phyloP scores from a whole-genome alignment of 2,797 vertebrate genomes.

The Tenualosa thibaudeaui region DNA sequence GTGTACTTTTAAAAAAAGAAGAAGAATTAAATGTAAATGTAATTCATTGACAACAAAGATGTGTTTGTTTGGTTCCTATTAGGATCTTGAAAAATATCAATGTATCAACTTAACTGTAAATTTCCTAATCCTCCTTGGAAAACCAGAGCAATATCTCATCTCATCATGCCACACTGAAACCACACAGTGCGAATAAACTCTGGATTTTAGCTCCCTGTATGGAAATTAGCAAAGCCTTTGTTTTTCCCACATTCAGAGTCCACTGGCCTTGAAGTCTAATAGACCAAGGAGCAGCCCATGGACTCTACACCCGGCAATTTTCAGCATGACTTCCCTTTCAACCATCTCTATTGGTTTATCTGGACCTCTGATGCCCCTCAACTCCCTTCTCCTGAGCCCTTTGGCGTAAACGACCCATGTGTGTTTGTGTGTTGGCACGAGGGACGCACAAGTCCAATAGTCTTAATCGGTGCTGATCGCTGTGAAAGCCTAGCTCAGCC shows the following conservation, averaged over 20 bases:
- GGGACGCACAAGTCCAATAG: conserved; percentile 17
- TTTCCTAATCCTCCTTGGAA: too few species aligned
- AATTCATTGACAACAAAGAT: too few species aligned
- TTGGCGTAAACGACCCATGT: background rate
- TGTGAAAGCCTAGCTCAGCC: background rate
- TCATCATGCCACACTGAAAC: too few species aligned
- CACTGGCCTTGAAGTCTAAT: background rate
- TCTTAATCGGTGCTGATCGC: conserved; percentile 26
- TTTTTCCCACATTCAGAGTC: background rate
- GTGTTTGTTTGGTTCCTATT: too few species aligned
- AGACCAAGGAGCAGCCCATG: background rate
- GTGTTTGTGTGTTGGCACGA: background rate
- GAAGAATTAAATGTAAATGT: too few species aligned
- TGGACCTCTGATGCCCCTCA: conserved; percentile 33
- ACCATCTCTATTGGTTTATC: conserved; percentile 2
- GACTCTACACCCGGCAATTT: conserved; percentile 1
- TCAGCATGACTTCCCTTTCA: conserved; percentile 11
- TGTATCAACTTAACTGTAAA: too few species aligned
- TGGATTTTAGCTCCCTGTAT: background rate
- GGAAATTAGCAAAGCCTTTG: background rate
- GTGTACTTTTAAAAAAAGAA: too few species aligned
- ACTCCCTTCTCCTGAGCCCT: background rate
- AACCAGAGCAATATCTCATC: too few species aligned
- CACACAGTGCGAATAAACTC: background rate
- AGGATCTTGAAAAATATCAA: too few species aligned